A percentile compares a stretch with the other conserved stretches of the same genome.
phyloP scores from a whole-genome alignment of 2,797 vertebrate species.

The Thamnophis elegans region DNA sequence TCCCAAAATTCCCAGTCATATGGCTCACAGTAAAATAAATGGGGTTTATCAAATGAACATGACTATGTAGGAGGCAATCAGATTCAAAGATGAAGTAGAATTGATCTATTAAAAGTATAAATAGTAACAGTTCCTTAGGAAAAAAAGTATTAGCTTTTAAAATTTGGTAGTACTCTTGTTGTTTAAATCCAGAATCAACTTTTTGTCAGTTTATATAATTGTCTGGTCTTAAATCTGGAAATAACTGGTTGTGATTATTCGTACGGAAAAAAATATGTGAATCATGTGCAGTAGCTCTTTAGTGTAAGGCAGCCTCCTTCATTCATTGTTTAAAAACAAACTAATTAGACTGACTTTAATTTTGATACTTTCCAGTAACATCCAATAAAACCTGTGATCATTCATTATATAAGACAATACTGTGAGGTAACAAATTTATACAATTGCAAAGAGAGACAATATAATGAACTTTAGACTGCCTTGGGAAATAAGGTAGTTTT shows the following conservation, averaged over 20 bases:
- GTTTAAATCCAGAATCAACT: not conserved
- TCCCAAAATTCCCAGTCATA: not conserved
- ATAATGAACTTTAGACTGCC: not conserved
- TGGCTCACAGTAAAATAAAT: not conserved
- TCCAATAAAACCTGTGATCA: not conserved
- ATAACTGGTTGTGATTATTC: not conserved
- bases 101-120: not conserved
- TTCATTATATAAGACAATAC: not conserved
- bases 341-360: not conserved
- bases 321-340: not conserved
- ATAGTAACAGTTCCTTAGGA: not conserved
- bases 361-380: not conserved
- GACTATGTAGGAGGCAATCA: not conserved
- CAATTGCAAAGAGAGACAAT: not conserved
- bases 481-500: not conserved
- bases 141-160: not conserved
- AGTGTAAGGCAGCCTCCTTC: not conserved
- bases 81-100: not conserved
- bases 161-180: not conserved
- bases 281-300: not conserved
- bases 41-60: not conserved
- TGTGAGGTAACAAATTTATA: not conserved
- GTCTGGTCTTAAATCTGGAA: not conserved
- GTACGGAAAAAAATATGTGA: not conserved
- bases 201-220: not conserved